Base-by-base conservation (phyloP, 2,888 invertebrate species). In the Sepiola atlantica region DNA sequence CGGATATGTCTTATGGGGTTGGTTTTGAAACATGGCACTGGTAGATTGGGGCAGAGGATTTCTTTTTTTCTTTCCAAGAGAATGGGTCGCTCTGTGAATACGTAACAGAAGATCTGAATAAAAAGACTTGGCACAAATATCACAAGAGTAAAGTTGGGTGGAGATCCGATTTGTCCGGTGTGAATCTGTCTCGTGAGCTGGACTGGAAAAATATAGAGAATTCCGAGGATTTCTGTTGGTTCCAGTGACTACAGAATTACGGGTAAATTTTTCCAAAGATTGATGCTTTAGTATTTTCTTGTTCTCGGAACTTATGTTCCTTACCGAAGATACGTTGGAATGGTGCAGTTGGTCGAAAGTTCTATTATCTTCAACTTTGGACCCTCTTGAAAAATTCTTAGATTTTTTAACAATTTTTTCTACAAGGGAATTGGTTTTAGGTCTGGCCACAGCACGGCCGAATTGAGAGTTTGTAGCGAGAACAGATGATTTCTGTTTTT, bases 121-220 rank as follows among this genome's bases (percentile, higher is more conserved):
- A 45, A 92, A 92, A 92, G 92, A n/a, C 92, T 92, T 92, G 35
- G 92, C 45, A 92, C 92, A 92, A 92, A 92, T 92, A 92, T 92
- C 54, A 92, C 92, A 92, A n/a, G 55, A n/a, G 28, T 55, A 92
- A 92, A n/a, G n/a, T 28, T 16, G 28, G 18, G 45, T 54, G 0
- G 92, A 92, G n/a, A 55, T 92, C n/a, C 54, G 21, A 16, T 92
- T 92, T 18, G 35, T 18, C n/a, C 28, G 54, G 77, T 14, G n/a
- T 16, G n/a, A 14, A 77, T 77, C 16, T 1, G 12, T 77, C n/a
- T n/a, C 77, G 32, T 18, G 4, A n/a, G 32, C 21, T 18, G 18
- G 4, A 77, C 18, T 12, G 14, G 77, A 77, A 32, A 77, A 16
- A 14, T n/a, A 77, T 54, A 45, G 16, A 35, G 54, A 18, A 92